Percentiles rank a stretch among this genome's conserved stretches.
Evolutionary conservation across 1,140 invertebrate genomes (phyloP).

Genomic region (Mya arenaria): DNA sequence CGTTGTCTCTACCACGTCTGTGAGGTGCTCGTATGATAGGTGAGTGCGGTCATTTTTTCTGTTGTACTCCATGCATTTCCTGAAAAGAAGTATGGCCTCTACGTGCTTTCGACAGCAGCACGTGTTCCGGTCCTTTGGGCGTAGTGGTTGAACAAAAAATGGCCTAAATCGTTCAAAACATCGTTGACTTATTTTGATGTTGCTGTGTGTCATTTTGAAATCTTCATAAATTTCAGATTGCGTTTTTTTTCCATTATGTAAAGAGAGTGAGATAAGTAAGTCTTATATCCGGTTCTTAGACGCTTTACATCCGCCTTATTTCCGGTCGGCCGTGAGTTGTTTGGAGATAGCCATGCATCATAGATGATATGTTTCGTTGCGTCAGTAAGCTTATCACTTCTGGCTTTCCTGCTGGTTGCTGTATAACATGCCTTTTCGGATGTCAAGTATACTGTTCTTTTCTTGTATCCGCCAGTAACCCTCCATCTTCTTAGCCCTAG

Average conservation of each 20-base stretch:
- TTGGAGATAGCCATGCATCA: neutral
- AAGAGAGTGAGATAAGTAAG: conserved; percentile 8
- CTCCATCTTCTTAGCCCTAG: too few species aligned
- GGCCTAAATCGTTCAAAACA: conserved; percentile 13
- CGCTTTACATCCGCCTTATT: conserved; percentile 33
- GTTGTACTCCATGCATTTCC: neutral
- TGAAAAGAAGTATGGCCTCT: conserved; percentile 10
- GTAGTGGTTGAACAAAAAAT: neutral
- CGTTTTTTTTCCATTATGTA: conserved; percentile 26
- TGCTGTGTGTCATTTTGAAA: conserved; percentile 21
- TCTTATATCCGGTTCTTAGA: conserved; percentile 13
- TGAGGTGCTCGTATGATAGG: too few species aligned
- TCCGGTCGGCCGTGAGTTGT: conserved; percentile 7
- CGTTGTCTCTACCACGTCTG: too few species aligned
- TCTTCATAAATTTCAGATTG: conserved; percentile 18
- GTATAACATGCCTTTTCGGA: too few species aligned
- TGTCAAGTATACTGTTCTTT: too few species aligned
- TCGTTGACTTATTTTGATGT: conserved; percentile 16
- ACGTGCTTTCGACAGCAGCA: conserved; percentile 33
- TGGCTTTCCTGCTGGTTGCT: neutral
- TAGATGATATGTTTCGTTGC: neutral
- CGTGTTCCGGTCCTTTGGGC: neutral
- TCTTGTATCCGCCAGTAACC: too few species aligned
- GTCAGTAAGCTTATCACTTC: neutral
- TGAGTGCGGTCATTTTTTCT: too few species aligned